These are phyloP conservation scores for Psittacula cyanocephala DNA, from an alignment of 2,113 vertebrate species.

Conservation along the genomic window DNA sequence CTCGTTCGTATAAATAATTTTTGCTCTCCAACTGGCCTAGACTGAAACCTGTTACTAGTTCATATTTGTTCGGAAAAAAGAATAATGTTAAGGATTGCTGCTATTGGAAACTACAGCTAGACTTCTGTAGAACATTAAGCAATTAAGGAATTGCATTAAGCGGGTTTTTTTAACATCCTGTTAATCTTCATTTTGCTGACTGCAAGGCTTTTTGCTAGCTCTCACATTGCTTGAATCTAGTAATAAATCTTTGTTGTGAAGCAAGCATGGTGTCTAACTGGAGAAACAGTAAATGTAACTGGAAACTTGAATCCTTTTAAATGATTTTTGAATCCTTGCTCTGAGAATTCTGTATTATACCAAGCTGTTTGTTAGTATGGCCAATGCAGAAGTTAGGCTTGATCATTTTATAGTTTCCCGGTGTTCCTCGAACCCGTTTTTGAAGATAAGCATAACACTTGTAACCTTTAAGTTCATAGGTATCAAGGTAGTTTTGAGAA, in stretches of 20 bases:
- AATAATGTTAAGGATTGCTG: background rate
- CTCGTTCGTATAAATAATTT: background rate
- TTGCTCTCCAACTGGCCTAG: background rate
- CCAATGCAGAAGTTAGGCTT: background rate
- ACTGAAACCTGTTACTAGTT: background rate
- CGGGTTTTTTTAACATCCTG: background rate
- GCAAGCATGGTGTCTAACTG: background rate
- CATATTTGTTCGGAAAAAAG: background rate
- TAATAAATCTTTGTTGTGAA: background rate
- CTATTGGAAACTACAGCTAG: background rate
- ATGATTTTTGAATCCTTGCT: background rate
- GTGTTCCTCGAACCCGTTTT: background rate
- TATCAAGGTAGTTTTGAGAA: background rate
- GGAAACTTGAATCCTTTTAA: background rate
- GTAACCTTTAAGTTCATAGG: background rate
- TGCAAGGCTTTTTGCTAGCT: background rate
- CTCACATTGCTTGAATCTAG: background rate
- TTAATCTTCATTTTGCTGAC: conserved; percentile 1
- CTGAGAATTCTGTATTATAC: background rate
- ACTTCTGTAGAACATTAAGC: background rate
- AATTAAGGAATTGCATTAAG: background rate
- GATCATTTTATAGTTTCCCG: background rate
- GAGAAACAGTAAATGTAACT: background rate
- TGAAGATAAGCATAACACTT: background rate
- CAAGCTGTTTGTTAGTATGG: background rate